Evolutionary conservation across 1,140 invertebrate genomes (phyloP), one percentile per base, ranked within the genome.

Genomic region (Eufriesea mexicana): DNA sequence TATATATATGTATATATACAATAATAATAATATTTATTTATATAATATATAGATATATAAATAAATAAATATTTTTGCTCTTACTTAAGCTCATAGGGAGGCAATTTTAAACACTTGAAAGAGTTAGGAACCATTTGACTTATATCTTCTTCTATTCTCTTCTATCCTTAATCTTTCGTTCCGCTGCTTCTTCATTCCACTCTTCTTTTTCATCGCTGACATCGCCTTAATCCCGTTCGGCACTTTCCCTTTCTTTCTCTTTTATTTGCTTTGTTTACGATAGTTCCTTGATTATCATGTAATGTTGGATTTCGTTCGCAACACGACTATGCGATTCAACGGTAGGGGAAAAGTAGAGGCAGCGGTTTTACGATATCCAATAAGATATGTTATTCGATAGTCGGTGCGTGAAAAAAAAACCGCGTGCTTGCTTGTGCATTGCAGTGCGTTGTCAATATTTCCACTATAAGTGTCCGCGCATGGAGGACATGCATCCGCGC

Each of bases 361-460:
- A 74, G 66, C 47, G 28, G 23, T 81, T 61, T 61, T 78, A 77
- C 55, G 47, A 73, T 87, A 87, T 88, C 61, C 57, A 73, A 84
- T 87, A 84, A 62, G 66, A 57, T 72, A 49, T 28, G 77, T 70
- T 61, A 49, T 66, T 87, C 42, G 78, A 77, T 67, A 62, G 59
- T 68, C 77, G 62, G 81, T 89, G 87, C 84, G 64, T 84, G 66
- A 67, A n/a, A 81, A 59, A 28, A 74, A 59, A 84, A 84, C 42
- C 81, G 78, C 77, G 88, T 89, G 88, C 88, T 89, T 89, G 87
- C 85, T 89, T 86, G 87, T 89, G 88, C 88, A 85, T 88, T 82
- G 81, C 84, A 84, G 85, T 89, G 87, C 87, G 54, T 83, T 64
- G 79, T 85, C 42, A 55, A 47, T 86, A 78, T 68, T 86, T 72